Evolutionary conservation across 2,888 invertebrate genomes (phyloP), one percentile per base, ranked within the genome.

Genomic region (Zelleria hepariella): DNA sequence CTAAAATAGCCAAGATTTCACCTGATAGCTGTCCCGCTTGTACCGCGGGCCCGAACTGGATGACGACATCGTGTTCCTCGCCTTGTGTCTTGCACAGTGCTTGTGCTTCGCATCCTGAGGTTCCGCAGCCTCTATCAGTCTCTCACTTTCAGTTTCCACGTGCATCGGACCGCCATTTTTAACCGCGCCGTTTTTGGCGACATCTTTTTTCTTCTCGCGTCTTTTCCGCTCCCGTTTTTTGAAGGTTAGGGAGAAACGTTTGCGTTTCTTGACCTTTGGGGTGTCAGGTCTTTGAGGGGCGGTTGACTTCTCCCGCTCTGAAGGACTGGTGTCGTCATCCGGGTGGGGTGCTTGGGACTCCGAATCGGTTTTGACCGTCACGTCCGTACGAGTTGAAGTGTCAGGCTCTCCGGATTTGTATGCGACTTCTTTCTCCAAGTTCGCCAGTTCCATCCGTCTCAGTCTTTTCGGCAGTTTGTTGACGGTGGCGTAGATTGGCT

Each of bases 11-110:
- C n/a, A 27, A 51, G 24, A 57, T 59, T 64, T 62, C 76, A 89
- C 89, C 88, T 89, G 89, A 71, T 89, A 89, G 67, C 89, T 89
- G 69, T 89, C 89, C 80, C 87, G 86, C 80, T 87, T 87, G 68
- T 85, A 87, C 48, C 88, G 85, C 81, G 87, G 86, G 77, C 87
- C 84, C 62, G 86, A 84, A 68, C 85, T 85, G 20, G 86, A 80
- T 0, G 87, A 84, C 2, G 87, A 83, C 74, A 83, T 63, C 7
- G 86, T 84, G 66, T 82, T 85, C 65, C 87, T 70, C 53, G 85
- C 80, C 48, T 75, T 73, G 54, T 86, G 84, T 55, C 84, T 70
- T 59, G 71, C 77, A 68, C 87, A 85, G 62, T 76, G 81, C 65
- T 82, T 82, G 60, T 72, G 78, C 67, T 86, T 86, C 49, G 63